phyloP scores from a whole-genome alignment of 2,797 vertebrate species.

The Crocidura indochinensis region DNA sequence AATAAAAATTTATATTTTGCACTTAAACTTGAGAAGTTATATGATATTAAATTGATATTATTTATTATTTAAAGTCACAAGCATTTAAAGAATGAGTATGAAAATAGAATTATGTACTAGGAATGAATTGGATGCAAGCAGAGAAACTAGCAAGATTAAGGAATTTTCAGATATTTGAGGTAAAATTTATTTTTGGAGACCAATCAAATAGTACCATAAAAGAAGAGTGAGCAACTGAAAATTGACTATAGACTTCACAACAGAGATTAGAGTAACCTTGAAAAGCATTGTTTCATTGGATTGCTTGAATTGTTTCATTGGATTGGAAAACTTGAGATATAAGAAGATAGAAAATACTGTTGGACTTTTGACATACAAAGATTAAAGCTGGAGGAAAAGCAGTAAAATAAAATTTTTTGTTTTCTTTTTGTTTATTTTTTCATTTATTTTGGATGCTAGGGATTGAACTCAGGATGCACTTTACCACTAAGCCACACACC shows the following conservation, averaged over 20 bases:
- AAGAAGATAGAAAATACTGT: not conserved
- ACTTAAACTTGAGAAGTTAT: not conserved
- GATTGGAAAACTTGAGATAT: not conserved
- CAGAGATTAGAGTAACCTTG: not conserved
- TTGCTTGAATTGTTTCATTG: not conserved
- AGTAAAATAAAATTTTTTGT: not conserved
- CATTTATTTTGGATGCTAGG: too few species aligned
- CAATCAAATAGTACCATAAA: not conserved
- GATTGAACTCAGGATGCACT: too few species aligned
- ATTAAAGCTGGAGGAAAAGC: not conserved
- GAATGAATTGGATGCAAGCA: not conserved
- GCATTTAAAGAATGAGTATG: not conserved
- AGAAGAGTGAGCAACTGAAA: not conserved
- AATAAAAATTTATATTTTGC: slow-evolving; percentile 12
- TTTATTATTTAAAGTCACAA: not conserved
- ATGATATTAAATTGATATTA: not conserved
- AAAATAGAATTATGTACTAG: not conserved
- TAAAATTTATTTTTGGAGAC: slow-evolving; percentile 39
- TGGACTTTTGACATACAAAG: slow-evolving; percentile 15
- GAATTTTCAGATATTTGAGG: not conserved
- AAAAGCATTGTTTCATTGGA: not conserved
- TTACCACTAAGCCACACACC: too few species aligned
- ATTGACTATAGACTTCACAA: not conserved
- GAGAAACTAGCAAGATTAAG: not conserved
- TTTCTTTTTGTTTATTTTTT: not conserved